phyloP scores from a whole-genome alignment of 37 sponge, comb jelly and placozoan species.

The Haliclona indistincta region DNA sequence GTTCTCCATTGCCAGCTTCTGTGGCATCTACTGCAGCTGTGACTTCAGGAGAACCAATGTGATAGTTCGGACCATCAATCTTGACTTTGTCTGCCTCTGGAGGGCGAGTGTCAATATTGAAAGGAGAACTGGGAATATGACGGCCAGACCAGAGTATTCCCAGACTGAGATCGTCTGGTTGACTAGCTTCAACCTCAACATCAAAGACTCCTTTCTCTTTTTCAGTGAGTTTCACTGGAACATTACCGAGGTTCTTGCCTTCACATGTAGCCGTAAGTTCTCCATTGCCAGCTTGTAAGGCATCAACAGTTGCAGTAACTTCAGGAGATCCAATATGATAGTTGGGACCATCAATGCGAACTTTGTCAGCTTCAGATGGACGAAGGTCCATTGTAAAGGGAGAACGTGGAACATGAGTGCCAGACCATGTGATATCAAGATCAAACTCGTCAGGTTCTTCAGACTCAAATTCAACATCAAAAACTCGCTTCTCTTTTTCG shows the following conservation, averaged over 20 bases:
- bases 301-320: constrained; percentile 40
- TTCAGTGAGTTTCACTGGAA: constrained; percentile 55
- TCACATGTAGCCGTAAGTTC: constrained; percentile 48
- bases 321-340: no score
- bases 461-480: constrained; percentile 34
- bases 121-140: constrained; percentile 75
- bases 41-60: background rate
- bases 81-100: constrained; percentile 3
- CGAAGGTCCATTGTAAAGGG: constrained; percentile 53
- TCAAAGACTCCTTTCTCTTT: constrained; percentile 53
- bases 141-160: constrained; percentile 62
- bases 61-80: background rate
- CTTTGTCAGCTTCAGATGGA: constrained; percentile 42
- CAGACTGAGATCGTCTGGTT: constrained; percentile 1
- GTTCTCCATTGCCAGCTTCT: constrained; percentile 43
- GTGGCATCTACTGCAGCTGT: constrained; percentile 27
- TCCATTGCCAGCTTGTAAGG: constrained; percentile 41
- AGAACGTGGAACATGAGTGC: constrained; percentile 38
- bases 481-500: constrained; percentile 35
- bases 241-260: constrained; percentile 44
- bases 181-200: constrained; percentile 23
- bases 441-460: constrained; percentile 38
- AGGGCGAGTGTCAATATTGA: constrained; percentile 27
- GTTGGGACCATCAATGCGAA: constrained; percentile 44
- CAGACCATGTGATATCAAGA: constrained; percentile 50